Evolutionary conservation across 2,888 invertebrate species (phyloP).

Genomic region (Ephialtes manifestator): DNA sequence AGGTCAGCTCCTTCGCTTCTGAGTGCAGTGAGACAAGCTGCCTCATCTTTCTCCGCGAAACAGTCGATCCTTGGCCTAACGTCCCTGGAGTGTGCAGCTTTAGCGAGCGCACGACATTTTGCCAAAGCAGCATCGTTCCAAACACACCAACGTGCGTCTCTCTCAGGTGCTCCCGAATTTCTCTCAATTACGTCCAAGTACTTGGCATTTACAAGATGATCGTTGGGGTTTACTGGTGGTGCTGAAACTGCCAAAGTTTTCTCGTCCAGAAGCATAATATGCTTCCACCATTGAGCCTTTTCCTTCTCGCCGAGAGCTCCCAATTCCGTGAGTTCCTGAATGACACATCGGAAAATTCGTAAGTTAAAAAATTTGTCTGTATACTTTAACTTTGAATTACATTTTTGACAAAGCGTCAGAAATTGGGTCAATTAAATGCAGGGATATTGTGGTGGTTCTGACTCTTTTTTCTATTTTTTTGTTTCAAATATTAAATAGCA

Average conservation of each 20-base stretch:
- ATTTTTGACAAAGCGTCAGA: too few relatives aligned
- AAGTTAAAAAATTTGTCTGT: too few relatives aligned
- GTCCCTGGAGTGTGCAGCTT: slow-evolving; percentile 92
- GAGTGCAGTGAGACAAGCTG: slow-evolving; percentile 90
- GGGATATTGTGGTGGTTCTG: too few relatives aligned
- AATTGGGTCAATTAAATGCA: too few relatives aligned
- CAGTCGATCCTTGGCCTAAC: slow-evolving; percentile 94
- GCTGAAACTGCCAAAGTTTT: slow-evolving; percentile 90
- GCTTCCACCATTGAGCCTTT: slow-evolving; percentile 86
- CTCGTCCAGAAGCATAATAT: slow-evolving; percentile 88
- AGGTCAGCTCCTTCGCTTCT: slow-evolving; percentile 91
- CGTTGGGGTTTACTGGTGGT: slow-evolving; percentile 88
- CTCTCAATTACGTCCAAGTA: slow-evolving; percentile 91
- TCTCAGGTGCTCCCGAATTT: slow-evolving; percentile 90
- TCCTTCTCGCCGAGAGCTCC: slow-evolving; percentile 84
- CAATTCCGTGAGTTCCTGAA: slow-evolving; percentile 80
- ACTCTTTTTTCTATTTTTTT: too few relatives aligned
- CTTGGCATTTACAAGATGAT: slow-evolving; percentile 89
- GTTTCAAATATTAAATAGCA: too few relatives aligned
- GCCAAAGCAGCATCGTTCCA: slow-evolving; percentile 89
- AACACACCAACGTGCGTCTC: slow-evolving; percentile 89
- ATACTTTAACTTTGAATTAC: too few relatives aligned
- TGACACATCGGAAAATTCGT: too few relatives aligned
- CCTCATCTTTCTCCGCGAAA: slow-evolving; percentile 88
- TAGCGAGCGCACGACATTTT: slow-evolving; percentile 92